Conservation (phyloP, 2,797 vertebrate genomes). For the Hyperoplus lanceolatus region DNA sequence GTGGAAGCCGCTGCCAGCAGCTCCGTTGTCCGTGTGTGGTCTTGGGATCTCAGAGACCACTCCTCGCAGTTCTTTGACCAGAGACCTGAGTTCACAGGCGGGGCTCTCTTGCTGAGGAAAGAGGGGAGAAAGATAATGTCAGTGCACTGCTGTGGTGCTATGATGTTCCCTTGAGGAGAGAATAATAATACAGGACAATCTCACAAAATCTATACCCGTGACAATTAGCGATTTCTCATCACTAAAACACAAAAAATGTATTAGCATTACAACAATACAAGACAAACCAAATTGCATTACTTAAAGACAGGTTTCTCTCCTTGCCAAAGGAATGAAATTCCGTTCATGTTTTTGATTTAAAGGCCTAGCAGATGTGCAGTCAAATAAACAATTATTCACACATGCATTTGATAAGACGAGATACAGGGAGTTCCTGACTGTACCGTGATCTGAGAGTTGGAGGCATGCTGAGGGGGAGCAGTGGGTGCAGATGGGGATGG, state of each 20-base stretch:
- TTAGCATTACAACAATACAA: neutral
- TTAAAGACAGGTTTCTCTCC: slow-evolving; percentile 24
- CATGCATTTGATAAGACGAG: slow-evolving; percentile 10
- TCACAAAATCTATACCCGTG: neutral
- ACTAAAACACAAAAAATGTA: neutral
- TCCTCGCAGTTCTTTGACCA: slow-evolving; percentile 78
- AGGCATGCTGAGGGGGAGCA: slow-evolving; percentile 61
- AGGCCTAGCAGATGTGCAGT: slow-evolving; percentile 65
- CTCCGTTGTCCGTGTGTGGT: slow-evolving; percentile 55
- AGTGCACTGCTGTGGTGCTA: slow-evolving; percentile 20
- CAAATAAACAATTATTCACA: slow-evolving; percentile 66
- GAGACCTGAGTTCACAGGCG: slow-evolving; percentile 77
- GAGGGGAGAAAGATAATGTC: slow-evolving; percentile 28
- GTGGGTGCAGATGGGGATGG: slow-evolving; percentile 22
- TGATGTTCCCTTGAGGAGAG: neutral
- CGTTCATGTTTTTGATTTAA: slow-evolving; percentile 57
- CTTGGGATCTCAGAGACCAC: slow-evolving; percentile 74
- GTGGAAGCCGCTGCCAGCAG: slow-evolving; percentile 29
- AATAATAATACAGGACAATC: neutral
- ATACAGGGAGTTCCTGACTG: slow-evolving; percentile 37
- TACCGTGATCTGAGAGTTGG: slow-evolving; percentile 75
- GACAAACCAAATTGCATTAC: slow-evolving; percentile 20
- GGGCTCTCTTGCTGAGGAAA: slow-evolving; percentile 75
- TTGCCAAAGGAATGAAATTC: slow-evolving; percentile 63
- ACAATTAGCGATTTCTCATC: neutral